Evolutionary conservation across 2,888 invertebrate genomes (phyloP), one percentile per base, ranked within the genome.

Genomic region (Coleophora flavipennella): DNA sequence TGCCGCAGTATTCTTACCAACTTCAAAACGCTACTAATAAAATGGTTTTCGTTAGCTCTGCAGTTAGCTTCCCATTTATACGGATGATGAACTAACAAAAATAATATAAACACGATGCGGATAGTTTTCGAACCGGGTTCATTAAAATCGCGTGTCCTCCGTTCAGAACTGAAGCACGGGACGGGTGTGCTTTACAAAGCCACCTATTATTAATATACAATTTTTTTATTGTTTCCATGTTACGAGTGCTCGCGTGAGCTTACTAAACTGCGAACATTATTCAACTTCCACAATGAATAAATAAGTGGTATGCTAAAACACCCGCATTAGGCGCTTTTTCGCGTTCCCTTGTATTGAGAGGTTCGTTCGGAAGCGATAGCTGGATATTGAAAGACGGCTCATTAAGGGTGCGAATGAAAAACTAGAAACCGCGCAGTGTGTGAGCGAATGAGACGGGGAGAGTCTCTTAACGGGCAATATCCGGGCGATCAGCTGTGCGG

Each of bases 401-500:
- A 72, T 74, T 75, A 76, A 57, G 56, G 51, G 48, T 55, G 57
- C 4, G 59, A 67, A 59, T 62, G 64, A 64, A 71, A 70, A 68
- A 67, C 75, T 68, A 69, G 68, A 66, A 67, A 55, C 57, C 53
- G 47, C 50, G 58, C 59, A 55, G 51, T 55, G 59, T 66, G 57
- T 46, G 54, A 46, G 45, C 44, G 43, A 53, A 44, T 43, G 61
- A 62, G 69, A 62, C 62, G 50, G 45, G 45, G 50, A 49, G 49
- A 57, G 56, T 62, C 59, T 60, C 55, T 6, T 77, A 80, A 78
- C 77, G 71, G 77, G 74, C 76, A 81, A 81, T 83, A 83, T 81
- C 81, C 83, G 76, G 65, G 66, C 77, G 77, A 83, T 83, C 83
- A 83, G 83, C 78, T 80, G 79, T 74, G 68, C 63, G 62, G 52